A percentile compares a stretch with the other conserved stretches of the same genome.
These are phyloP conservation scores for Perca flavescens DNA, from an alignment of 2,113 vertebrate genomes.

Conservation along the genomic window DNA sequence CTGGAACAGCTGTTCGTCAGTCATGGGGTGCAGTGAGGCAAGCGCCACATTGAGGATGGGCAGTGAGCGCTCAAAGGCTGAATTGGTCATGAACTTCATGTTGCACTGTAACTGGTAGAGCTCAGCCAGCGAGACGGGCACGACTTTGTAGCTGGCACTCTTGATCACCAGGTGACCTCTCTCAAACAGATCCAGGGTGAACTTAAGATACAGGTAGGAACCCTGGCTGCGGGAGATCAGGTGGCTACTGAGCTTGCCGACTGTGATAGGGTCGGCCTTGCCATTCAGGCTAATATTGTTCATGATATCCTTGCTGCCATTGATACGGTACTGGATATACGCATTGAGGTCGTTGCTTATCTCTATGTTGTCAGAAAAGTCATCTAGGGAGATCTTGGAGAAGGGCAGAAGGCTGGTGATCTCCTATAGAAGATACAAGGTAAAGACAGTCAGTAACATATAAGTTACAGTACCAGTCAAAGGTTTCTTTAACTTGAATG, in stretches of 20 bases:
- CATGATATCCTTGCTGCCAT: constrained; percentile 91
- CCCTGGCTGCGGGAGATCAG: constrained; percentile 94
- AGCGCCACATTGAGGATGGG: constrained; percentile 94
- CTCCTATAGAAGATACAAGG: constrained; percentile 83
- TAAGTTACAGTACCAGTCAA: neutral
- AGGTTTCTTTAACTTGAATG: too few species aligned
- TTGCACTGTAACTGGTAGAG: constrained; percentile 99
- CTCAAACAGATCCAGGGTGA: constrained; percentile 97
- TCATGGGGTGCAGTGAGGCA: constrained; percentile 96
- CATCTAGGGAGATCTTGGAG: constrained; percentile 90
- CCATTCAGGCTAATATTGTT: constrained; percentile 97
- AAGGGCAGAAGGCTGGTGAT: constrained; percentile 90
- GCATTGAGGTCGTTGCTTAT: constrained; percentile 92
- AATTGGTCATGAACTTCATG: constrained; percentile 97
- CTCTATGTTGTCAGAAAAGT: constrained; percentile 91
- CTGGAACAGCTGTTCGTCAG: constrained; percentile 97
- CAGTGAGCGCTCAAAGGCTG: constrained; percentile 92
- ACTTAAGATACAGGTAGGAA: constrained; percentile 97
- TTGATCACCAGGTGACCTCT: constrained; percentile 96
- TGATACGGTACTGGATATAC: constrained; percentile 94
- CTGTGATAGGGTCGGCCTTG: constrained; percentile 90
- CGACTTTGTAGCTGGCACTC: constrained; percentile 98
- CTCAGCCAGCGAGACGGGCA: constrained; percentile 95
- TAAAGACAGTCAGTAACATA: constrained; percentile 1
- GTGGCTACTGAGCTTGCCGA: constrained; percentile 95